Percentiles rank a stretch among this genome's conserved stretches.
phyloP scores from a whole-genome alignment of 2,113 vertebrate species.

The Azemiops feae region DNA sequence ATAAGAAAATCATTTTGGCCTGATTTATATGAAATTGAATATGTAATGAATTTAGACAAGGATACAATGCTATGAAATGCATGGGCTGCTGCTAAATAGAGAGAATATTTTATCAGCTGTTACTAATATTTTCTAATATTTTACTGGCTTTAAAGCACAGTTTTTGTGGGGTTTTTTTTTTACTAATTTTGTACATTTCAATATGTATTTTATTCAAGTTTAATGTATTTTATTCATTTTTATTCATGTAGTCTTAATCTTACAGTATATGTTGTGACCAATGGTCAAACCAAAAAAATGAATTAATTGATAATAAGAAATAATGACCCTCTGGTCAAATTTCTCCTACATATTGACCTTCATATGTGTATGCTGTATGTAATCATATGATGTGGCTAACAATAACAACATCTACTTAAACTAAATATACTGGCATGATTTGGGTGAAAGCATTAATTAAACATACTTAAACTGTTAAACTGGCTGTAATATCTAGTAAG shows the following conservation, averaged over 20 bases:
- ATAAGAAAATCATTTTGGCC: not conserved
- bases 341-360: slow-evolving; percentile 13
- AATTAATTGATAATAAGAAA: not conserved
- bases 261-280: not conserved
- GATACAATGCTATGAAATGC: not conserved
- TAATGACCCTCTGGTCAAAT: slow-evolving; percentile 47
- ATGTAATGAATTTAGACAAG: not conserved
- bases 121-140: not conserved
- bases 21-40: not conserved
- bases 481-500: not conserved
- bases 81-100: not conserved
- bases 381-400: slow-evolving; percentile 16
- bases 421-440: not conserved
- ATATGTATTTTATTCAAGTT: not conserved
- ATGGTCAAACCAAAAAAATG: not conserved
- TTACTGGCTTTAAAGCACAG: not conserved
- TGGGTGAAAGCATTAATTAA: slow-evolving; percentile 18
- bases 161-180: not conserved
- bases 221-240: not conserved
- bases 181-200: not conserved
- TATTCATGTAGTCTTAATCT: not conserved
- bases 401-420: not conserved
- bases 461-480: slow-evolving; percentile 25
- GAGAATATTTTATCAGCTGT: not conserved
- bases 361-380: not conserved